Percentiles rank a stretch among this genome's conserved stretches.
These are phyloP conservation scores for Dendrolimus pini DNA, from an alignment of 2,888 invertebrate genomes.

Conservation along the genomic window DNA sequence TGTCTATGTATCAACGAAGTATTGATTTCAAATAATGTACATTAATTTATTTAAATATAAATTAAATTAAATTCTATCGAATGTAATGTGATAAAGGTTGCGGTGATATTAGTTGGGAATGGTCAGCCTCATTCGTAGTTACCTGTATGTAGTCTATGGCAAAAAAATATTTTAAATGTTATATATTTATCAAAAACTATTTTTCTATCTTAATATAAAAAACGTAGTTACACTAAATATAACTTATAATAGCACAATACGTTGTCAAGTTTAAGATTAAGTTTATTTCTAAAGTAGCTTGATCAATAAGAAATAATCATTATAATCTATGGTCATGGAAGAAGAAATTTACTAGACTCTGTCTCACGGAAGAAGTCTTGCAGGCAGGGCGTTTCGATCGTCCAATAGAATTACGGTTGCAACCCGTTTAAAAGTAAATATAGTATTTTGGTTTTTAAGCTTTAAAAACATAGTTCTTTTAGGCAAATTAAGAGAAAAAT, in stretches of 20 bases:
- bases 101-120: constrained; percentile 49
- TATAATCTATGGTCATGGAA: neutral
- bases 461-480: too few relatives aligned
- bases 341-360: too few relatives aligned
- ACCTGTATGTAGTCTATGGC: constrained; percentile 10
- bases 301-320: neutral
- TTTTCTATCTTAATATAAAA: constrained; percentile 12
- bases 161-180: constrained; percentile 16
- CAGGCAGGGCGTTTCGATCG: too few relatives aligned
- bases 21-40: neutral
- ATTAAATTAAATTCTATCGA: constrained; percentile 10
- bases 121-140: constrained; percentile 11
- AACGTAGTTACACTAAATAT: too few relatives aligned
- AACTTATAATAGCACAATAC: too few relatives aligned
- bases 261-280: neutral
- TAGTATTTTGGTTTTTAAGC: too few relatives aligned
- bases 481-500: too few relatives aligned
- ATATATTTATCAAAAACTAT: constrained; percentile 13
- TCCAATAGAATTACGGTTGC: too few relatives aligned
- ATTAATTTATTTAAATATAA: neutral
- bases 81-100: constrained; percentile 45
- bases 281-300: neutral
- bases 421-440: too few relatives aligned
- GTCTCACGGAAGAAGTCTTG: too few relatives aligned
- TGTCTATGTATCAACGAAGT: neutral